Evolutionary conservation across 2,888 invertebrate genomes (phyloP).

Genomic region (Cerceris rybyensis): DNA sequence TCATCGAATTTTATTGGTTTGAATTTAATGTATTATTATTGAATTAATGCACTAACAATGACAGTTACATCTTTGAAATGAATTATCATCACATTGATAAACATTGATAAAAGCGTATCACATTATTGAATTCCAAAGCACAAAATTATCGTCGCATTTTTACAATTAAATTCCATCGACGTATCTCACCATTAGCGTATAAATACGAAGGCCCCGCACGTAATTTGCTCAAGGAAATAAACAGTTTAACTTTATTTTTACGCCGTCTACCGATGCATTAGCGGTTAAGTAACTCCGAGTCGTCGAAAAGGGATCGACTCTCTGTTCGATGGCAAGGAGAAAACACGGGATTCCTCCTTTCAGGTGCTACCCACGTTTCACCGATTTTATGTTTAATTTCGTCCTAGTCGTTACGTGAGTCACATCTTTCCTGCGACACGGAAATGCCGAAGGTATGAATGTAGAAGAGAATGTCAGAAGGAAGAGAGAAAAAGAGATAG

Average conservation of each 20-base stretch:
- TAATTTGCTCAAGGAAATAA: constrained; percentile 9
- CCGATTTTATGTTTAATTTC: constrained; percentile 62
- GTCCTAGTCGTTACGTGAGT: constrained; percentile 49
- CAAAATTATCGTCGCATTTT: neutral
- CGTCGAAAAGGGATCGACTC: constrained; percentile 13
- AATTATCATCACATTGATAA: neutral
- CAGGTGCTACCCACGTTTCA: constrained; percentile 48
- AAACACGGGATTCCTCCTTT: constrained; percentile 6
- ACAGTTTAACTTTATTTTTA: constrained; percentile 4
- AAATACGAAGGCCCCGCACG: neutral
- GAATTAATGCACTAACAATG: no score
- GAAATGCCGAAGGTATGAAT: constrained; percentile 25
- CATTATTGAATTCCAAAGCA: neutral
- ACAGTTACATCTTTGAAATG: neutral
- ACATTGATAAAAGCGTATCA: neutral
- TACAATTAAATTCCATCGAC: neutral
- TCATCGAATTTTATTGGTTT: no score
- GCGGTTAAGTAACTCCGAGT: constrained; percentile 7
- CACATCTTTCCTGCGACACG: constrained; percentile 42
- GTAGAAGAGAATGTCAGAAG: constrained; percentile 2
- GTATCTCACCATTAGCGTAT: neutral
- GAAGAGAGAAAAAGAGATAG: neutral
- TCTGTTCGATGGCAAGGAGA: neutral
- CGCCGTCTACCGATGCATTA: constrained; percentile 12
- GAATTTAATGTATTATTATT: no score